Evolutionary conservation across 2,888 invertebrate species (phyloP).

Genomic region (Zaprionus lineosus): DNA sequence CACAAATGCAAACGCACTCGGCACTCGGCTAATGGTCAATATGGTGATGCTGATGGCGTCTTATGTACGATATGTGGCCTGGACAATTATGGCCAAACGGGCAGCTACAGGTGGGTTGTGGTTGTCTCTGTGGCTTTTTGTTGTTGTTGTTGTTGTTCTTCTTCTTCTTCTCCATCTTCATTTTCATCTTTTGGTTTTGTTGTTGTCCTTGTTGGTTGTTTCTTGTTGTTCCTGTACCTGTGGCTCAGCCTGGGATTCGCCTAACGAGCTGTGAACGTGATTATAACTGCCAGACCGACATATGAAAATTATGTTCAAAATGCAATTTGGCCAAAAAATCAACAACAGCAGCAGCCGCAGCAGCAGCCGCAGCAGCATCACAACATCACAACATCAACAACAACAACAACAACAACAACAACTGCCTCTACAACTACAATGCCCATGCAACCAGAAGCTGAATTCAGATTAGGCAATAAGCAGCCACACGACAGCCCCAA

Average conservation of each 20-base stretch:
- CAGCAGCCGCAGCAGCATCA: no score
- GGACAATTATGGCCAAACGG: slow-evolving; percentile 72
- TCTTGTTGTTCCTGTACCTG: neutral
- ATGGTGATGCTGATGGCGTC: slow-evolving; percentile 64
- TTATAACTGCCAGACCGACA: slow-evolving; percentile 73
- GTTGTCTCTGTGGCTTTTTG: slow-evolving; percentile 34
- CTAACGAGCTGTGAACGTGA: slow-evolving; percentile 79
- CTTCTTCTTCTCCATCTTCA: no score
- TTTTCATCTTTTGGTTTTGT: no score
- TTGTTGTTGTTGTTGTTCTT: no score
- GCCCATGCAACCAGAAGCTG: slow-evolving; percentile 50
- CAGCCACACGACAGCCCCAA: slow-evolving; percentile 26
- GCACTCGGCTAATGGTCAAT: slow-evolving; percentile 74
- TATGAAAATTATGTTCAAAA: slow-evolving; percentile 79
- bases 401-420: slow-evolving; percentile 51
- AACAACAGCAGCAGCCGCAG: slow-evolving; percentile 7
- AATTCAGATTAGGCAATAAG: slow-evolving; percentile 63
- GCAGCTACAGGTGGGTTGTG: slow-evolving; percentile 73
- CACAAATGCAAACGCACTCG: slow-evolving; percentile 76
- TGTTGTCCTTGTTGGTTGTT: no score
- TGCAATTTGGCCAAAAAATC: slow-evolving; percentile 63
- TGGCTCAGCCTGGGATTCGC: slow-evolving; percentile 26
- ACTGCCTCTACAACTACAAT: slow-evolving; percentile 49
- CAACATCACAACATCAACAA: slow-evolving; percentile 21
- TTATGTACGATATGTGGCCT: slow-evolving; percentile 69